Evolutionary conservation across 1,140 invertebrate species (phyloP).

Genomic region (Nymphalis io): DNA sequence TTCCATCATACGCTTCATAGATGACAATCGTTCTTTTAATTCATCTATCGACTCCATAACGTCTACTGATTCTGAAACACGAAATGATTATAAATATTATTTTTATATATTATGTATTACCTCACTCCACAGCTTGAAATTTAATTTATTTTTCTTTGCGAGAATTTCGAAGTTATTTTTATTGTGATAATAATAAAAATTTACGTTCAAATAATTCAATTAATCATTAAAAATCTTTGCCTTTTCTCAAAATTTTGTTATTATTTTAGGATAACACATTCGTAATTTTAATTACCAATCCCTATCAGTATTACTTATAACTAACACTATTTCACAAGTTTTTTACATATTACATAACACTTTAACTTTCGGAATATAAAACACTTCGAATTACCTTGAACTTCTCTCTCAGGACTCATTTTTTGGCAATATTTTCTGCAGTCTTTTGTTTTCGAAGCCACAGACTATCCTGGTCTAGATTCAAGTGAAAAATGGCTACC

Average conservation of each 20-base stretch:
- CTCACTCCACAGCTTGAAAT: too few relatives aligned
- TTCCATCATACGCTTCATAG: constrained; percentile 90
- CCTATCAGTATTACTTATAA: too few relatives aligned
- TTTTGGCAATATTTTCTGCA: constrained; percentile 41
- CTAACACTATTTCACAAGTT: too few relatives aligned
- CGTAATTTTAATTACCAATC: too few relatives aligned
- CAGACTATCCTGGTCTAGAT: constrained; percentile 36
- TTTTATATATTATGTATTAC: constrained; percentile 1
- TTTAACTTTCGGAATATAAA: background rate
- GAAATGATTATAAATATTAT: background rate
- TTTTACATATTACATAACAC: background rate
- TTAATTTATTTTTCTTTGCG: too few relatives aligned
- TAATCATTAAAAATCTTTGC: too few relatives aligned
- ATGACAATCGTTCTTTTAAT: constrained; percentile 86
- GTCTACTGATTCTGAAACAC: constrained; percentile 77
- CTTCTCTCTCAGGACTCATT: constrained; percentile 57
- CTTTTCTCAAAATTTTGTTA: too few relatives aligned
- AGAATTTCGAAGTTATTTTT: too few relatives aligned
- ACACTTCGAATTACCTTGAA: constrained; percentile 48
- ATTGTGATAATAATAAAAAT: too few relatives aligned
- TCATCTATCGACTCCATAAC: constrained; percentile 89
- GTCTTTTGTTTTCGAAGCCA: constrained; percentile 50
- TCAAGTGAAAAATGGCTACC: constrained; percentile 45
- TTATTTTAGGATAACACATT: too few relatives aligned
- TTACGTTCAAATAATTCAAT: too few relatives aligned